Conservation (phyloP, 2,888 invertebrate species). For the Chrysina gloriosa region DNA sequence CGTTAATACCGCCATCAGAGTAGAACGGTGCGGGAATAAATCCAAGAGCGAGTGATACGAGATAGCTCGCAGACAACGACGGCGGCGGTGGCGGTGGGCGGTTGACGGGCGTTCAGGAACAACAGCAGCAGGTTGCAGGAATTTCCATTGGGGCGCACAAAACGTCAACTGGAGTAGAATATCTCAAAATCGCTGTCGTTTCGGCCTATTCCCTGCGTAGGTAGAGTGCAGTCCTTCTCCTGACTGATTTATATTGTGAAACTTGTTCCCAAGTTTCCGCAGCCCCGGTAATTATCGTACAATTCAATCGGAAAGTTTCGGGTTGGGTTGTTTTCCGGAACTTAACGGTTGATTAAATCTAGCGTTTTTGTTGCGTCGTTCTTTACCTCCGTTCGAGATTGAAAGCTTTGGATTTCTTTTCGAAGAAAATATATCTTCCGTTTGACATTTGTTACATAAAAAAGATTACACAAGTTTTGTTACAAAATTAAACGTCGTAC, state of each 20-base stretch:
- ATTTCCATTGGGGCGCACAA: slow-evolving; percentile 6
- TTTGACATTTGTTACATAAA: no score
- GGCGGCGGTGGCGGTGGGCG: not conserved
- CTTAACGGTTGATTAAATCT: slow-evolving; percentile 33
- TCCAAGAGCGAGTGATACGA: not conserved
- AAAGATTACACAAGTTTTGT: no score
- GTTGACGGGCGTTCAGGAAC: not conserved
- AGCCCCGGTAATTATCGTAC: slow-evolving; percentile 38
- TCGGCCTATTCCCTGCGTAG: not conserved
- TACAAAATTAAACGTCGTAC: no score
- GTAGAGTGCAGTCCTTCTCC: not conserved
- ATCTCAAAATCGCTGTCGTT: slow-evolving; percentile 32
- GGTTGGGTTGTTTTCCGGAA: slow-evolving; percentile 30
- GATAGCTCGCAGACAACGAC: not conserved
- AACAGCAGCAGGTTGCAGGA: slow-evolving; percentile 34
- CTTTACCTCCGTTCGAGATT: not conserved
- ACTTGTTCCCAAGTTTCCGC: slow-evolving; percentile 22
- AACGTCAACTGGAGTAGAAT: slow-evolving; percentile 17
- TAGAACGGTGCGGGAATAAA: not conserved
- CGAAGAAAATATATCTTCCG: no score
- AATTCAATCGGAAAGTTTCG: slow-evolving; percentile 41
- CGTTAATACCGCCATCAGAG: slow-evolving; percentile 7
- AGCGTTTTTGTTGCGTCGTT: not conserved
- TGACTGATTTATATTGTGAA: slow-evolving; percentile 32
- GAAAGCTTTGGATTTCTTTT: not conserved